A percentile compares a stretch with the other conserved stretches of the same genome.
phyloP scores from a whole-genome alignment of 2,113 vertebrate species.

The Dipodomys spectabilis region DNA sequence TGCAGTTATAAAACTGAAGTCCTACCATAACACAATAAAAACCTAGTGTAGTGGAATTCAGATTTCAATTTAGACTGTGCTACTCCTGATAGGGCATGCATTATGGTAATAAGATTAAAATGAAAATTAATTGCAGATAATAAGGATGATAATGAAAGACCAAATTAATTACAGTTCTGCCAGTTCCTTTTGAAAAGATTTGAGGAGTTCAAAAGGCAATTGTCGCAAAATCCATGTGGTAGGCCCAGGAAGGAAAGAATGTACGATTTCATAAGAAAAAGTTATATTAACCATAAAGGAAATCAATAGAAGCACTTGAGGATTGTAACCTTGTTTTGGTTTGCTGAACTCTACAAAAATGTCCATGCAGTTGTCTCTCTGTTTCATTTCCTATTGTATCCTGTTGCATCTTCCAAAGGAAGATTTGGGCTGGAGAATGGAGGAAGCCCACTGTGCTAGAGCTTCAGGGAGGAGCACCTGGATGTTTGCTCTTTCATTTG shows the following conservation, averaged over 20 bases:
- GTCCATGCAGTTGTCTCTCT: background rate
- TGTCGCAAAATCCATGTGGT: background rate
- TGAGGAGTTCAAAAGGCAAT: background rate
- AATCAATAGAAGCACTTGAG: background rate
- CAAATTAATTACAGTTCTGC: background rate
- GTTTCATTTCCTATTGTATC: background rate
- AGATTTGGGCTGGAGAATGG: background rate
- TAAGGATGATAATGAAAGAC: background rate
- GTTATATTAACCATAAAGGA: background rate
- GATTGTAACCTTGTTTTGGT: background rate
- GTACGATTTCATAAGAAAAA: background rate
- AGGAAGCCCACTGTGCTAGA: background rate
- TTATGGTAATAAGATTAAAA: constrained; percentile 1
- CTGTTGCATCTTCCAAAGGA: background rate
- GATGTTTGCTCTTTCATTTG: background rate
- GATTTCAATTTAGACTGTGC: background rate
- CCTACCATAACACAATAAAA: background rate
- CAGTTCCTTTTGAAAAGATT: constrained; percentile 17
- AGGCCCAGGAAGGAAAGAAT: background rate
- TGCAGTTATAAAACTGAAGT: background rate
- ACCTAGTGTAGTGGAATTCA: background rate
- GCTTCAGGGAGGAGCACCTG: background rate
- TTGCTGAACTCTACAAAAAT: background rate
- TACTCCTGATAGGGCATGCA: background rate
- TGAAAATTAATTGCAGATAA: background rate